Percentiles rank a stretch among this genome's conserved stretches.
phyloP scores from a whole-genome alignment of 2,888 invertebrate genomes.

The Myathropa florea region DNA sequence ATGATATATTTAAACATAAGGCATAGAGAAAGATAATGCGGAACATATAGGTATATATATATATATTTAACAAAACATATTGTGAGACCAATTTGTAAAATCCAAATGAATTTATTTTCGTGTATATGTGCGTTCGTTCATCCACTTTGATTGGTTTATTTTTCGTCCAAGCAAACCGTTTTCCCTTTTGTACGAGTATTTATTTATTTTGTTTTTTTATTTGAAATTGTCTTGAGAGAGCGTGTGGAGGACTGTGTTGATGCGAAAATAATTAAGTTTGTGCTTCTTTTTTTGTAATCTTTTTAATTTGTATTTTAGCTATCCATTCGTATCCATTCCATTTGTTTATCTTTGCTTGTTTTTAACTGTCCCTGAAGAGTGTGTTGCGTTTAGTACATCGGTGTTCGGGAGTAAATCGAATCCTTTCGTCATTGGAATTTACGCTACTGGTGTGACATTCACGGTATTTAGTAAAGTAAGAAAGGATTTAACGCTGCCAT shows the following conservation, averaged over 20 bases:
- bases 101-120: constrained; percentile 69
- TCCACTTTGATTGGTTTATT: neutral
- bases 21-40: constrained; percentile 64
- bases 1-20: constrained; percentile 61
- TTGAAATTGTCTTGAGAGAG: neutral
- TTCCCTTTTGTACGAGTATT: neutral
- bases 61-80: constrained; percentile 68
- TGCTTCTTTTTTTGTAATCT: constrained; percentile 1
- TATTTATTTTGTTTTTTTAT: constrained; percentile 9
- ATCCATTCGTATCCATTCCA: constrained; percentile 68
- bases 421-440: too few species aligned
- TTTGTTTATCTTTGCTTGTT: constrained; percentile 23
- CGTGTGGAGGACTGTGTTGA: constrained; percentile 57
- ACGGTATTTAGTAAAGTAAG: too few species aligned
- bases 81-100: constrained; percentile 71
- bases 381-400: constrained; percentile 20
- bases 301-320: constrained; percentile 40
- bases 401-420: neutral
- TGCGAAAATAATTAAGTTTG: constrained; percentile 20
- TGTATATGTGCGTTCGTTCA: constrained; percentile 32
- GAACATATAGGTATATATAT: constrained; percentile 70
- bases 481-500: too few species aligned
- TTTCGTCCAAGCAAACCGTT: neutral
- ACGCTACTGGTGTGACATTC: too few species aligned
- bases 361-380: neutral